phyloP scores from a whole-genome alignment of 2,888 invertebrate genomes.

The Homarus gammarus region DNA sequence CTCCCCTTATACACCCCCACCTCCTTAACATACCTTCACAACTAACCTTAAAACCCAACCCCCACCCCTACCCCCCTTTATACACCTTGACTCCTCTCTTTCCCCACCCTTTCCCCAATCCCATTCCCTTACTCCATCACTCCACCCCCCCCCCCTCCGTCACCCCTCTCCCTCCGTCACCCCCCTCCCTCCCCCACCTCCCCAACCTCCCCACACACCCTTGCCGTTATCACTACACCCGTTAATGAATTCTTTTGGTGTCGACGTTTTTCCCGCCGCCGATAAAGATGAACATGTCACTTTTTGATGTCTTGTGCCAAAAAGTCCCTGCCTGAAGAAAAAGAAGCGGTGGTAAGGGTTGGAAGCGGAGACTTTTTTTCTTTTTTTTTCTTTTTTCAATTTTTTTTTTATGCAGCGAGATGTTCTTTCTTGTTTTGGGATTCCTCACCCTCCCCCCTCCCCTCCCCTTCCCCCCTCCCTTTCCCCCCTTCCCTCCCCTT shows the following conservation, averaged over 20 bases:
- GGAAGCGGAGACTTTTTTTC: not conserved
- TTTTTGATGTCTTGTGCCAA: conserved; percentile 56
- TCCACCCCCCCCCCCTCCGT: not conserved
- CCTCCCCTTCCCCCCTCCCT: too few relatives aligned
- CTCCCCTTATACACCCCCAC: too few relatives aligned
- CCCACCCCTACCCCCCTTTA: too few relatives aligned
- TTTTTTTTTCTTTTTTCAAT: conserved; percentile 12
- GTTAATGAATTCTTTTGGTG: conserved; percentile 65
- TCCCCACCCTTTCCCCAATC: not conserved
- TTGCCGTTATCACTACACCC: conserved; percentile 46
- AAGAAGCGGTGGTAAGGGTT: conserved; percentile 6
- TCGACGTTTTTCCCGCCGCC: conserved; percentile 39
- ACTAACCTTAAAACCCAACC: too few relatives aligned
- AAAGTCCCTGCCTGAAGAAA: conserved; percentile 20
- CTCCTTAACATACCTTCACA: too few relatives aligned
- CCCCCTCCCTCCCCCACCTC: not conserved
- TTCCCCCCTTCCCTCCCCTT: too few relatives aligned
- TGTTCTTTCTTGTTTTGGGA: not conserved
- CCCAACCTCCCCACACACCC: not conserved
- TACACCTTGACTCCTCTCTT: too few relatives aligned
- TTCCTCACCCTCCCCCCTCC: too few relatives aligned
- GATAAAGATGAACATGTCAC: conserved; percentile 61
- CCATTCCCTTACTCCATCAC: not conserved
- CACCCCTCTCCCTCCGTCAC: not conserved
- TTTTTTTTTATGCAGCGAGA: not conserved